These are phyloP conservation scores for Ara ararauna DNA, from an alignment of 2,797 vertebrate genomes.

Conservation along the genomic window DNA sequence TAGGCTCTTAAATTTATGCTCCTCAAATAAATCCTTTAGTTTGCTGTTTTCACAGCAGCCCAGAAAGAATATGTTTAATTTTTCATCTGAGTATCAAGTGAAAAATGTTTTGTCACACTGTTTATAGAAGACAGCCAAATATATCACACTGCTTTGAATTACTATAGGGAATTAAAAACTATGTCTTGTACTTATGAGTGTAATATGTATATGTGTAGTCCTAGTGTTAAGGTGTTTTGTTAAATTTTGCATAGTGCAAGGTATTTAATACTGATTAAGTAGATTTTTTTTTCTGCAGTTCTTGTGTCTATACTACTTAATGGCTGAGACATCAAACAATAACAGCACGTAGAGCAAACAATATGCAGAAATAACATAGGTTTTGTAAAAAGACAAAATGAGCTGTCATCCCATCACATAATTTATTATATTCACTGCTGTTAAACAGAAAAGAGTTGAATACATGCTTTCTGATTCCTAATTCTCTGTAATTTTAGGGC, in stretches of 20 bases:
- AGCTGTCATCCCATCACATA: neutral
- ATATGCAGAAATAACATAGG: accelerated
- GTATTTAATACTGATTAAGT: neutral
- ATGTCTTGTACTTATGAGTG: neutral
- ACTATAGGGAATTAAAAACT: neutral
- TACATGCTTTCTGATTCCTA: neutral
- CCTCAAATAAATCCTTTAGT: slow-evolving; percentile 15
- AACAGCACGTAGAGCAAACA: neutral
- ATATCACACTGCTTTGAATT: neutral
- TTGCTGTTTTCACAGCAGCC: neutral
- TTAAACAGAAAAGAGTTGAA: neutral
- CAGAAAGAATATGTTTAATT: slow-evolving; percentile 30
- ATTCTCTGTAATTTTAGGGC: neutral
- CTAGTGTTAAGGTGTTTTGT: neutral
- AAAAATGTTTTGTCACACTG: slow-evolving; percentile 19
- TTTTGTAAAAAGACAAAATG: neutral
- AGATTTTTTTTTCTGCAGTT: neutral
- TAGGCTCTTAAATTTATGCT: neutral
- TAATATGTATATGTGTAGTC: neutral
- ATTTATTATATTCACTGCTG: neutral
- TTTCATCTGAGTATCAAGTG: neutral
- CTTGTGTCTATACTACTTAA: neutral
- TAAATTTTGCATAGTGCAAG: neutral
- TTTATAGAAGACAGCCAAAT: neutral
- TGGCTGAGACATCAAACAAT: neutral